Percentiles rank a stretch among this genome's conserved stretches.
Conservation (phyloP, 2,888 invertebrate genomes). For the Lingula anatina region DNA sequence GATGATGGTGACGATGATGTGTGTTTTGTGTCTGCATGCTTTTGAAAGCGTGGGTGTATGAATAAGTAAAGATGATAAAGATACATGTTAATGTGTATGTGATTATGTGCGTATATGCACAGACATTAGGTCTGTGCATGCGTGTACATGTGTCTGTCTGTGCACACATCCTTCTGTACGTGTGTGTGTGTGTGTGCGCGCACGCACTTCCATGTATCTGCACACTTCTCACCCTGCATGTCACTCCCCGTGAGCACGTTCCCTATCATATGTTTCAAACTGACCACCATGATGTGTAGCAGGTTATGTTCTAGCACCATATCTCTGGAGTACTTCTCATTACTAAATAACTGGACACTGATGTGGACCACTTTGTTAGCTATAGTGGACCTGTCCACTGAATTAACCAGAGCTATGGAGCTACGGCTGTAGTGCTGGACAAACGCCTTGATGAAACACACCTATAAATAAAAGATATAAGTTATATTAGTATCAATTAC, state of each 20-base stretch:
- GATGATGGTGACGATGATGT: too few relatives aligned
- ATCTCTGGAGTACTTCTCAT: slow-evolving; percentile 80
- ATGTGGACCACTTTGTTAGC: slow-evolving; percentile 96
- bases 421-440: slow-evolving; percentile 94
- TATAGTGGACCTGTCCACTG: slow-evolving; percentile 55
- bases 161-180: too few relatives aligned
- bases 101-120: too few relatives aligned
- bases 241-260: slow-evolving; percentile 83
- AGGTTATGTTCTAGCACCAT: slow-evolving; percentile 88
- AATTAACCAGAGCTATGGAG: slow-evolving; percentile 69
- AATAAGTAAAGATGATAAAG: too few relatives aligned
- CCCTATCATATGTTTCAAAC: slow-evolving; percentile 87
- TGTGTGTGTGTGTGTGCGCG: too few relatives aligned
- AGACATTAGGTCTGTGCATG: too few relatives aligned
- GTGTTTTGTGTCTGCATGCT: too few relatives aligned
- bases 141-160: too few relatives aligned
- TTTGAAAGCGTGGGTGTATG: too few relatives aligned
- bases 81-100: too few relatives aligned
- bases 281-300: slow-evolving; percentile 87
- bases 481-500: slow-evolving; percentile 7
- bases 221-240: slow-evolving; percentile 74
- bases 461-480: slow-evolving; percentile 53
- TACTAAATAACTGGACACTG: slow-evolving; percentile 91
- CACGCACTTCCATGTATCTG: too few relatives aligned
- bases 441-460: slow-evolving; percentile 87